A percentile compares a stretch with the other conserved stretches of the same genome.
Evolutionary conservation across 2,888 invertebrate genomes (phyloP).

Genomic region (Hirudinaria manillensis): DNA sequence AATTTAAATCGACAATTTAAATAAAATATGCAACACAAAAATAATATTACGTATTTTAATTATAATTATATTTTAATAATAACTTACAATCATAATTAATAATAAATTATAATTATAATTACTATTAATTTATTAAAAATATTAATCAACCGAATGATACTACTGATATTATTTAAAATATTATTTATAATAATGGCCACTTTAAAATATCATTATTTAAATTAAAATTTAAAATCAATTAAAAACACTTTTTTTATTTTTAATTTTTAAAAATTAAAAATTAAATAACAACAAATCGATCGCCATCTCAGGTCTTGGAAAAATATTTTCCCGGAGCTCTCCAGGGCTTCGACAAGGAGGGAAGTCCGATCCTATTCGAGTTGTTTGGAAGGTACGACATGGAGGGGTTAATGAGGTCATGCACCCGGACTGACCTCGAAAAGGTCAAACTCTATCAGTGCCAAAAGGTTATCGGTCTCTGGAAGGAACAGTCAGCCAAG

Average conservation of each 20-base stretch:
- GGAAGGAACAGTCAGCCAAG: conserved; percentile 48
- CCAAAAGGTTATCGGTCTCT: conserved; percentile 39
- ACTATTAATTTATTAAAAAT: conserved; percentile 12
- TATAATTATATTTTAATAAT: not conserved
- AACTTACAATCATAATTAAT: not conserved
- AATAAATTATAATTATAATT: not conserved
- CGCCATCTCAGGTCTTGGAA: too few relatives aligned
- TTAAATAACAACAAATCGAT: too few relatives aligned
- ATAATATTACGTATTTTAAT: not conserved
- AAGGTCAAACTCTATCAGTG: conserved; percentile 50
- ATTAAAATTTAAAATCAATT: too few relatives aligned
- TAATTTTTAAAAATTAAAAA: too few relatives aligned
- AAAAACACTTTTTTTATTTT: too few relatives aligned
- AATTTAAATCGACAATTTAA: not conserved
- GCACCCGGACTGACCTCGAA: conserved; percentile 48
- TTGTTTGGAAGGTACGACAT: conserved; percentile 51
- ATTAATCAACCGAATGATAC: not conserved
- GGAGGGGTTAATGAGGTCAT: conserved; percentile 52
- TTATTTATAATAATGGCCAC: not conserved
- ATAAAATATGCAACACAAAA: not conserved
- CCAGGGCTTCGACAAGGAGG: conserved; percentile 51
- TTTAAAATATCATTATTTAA: too few relatives aligned
- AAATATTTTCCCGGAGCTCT: conserved; percentile 52
- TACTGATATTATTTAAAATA: conserved; percentile 5
- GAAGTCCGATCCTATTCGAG: conserved; percentile 49